Percentiles rank a stretch among this genome's conserved stretches.
phyloP scores from a whole-genome alignment of 2,888 invertebrate species.

The Mythimna vitellina region DNA sequence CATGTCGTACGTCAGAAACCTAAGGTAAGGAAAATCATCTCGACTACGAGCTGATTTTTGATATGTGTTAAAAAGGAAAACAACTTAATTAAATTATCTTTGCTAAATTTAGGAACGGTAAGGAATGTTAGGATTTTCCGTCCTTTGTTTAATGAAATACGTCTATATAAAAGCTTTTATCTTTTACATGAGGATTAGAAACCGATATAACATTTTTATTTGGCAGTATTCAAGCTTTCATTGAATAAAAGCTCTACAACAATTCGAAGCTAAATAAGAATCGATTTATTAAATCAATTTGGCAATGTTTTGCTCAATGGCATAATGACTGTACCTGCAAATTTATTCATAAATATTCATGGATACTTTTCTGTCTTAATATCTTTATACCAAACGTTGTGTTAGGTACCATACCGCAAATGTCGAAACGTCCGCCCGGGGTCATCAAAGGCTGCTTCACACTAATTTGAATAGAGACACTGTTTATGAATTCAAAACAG shows the following conservation, averaged over 20 bases:
- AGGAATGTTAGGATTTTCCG: background rate
- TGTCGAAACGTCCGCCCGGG: constrained; percentile 68
- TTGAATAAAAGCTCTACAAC: background rate
- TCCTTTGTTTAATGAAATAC: background rate
- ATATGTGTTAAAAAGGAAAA: background rate
- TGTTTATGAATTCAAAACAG: constrained; percentile 77
- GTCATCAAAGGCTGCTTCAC: constrained; percentile 74
- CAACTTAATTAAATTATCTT: background rate
- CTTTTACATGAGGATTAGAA: background rate
- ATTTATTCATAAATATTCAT: constrained; percentile 55
- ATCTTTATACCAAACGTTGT: constrained; percentile 43
- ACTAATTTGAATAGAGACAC: constrained; percentile 76
- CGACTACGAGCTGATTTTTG: no score
- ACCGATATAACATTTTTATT: background rate
- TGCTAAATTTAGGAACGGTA: background rate
- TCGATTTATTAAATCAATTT: constrained; percentile 23
- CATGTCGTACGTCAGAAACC: background rate
- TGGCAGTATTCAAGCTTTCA: background rate
- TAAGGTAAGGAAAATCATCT: background rate
- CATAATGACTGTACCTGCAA: constrained; percentile 47
- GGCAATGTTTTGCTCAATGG: constrained; percentile 21
- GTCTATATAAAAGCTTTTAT: background rate
- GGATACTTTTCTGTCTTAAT: constrained; percentile 38
- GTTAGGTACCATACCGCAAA: constrained; percentile 55
- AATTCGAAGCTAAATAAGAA: constrained; percentile 6